These are phyloP conservation scores for Vespertilio murinus DNA, from an alignment of 2,797 vertebrate species.

Conservation along the genomic window DNA sequence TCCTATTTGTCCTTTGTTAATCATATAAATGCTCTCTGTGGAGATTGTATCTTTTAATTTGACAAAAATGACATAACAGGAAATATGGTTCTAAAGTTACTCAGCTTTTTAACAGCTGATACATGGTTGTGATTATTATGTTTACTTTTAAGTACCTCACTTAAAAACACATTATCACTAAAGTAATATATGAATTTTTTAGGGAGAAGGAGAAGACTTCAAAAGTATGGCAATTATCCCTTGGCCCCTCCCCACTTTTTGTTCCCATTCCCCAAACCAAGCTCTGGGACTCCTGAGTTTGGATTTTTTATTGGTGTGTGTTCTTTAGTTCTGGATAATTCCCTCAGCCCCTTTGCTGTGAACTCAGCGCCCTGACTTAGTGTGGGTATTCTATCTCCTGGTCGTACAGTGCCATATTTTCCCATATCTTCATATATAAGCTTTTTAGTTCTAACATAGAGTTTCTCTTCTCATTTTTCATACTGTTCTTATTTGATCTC, in stretches of 20 bases:
- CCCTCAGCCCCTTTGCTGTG: background rate
- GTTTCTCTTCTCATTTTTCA: background rate
- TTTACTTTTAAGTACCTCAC: background rate
- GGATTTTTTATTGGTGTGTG: background rate
- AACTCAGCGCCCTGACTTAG: background rate
- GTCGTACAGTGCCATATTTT: background rate
- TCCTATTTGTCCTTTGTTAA: background rate
- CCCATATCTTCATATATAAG: background rate
- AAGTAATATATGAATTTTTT: background rate
- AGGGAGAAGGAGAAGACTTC: background rate
- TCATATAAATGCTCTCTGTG: background rate
- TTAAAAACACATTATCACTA: slow-evolving; percentile 10
- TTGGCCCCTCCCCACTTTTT: background rate
- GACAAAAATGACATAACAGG: background rate
- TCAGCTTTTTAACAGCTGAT: background rate
- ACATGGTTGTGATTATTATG: background rate
- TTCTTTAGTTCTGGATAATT: background rate
- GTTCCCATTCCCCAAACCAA: background rate
- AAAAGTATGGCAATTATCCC: background rate
- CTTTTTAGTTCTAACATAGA: background rate
- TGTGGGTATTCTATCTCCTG: background rate
- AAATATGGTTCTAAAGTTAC: background rate
- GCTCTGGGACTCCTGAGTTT: background rate
- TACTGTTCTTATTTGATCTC: background rate
- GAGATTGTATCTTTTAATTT: background rate